Evolutionary conservation across 2,113 vertebrate genomes (phyloP).

Genomic region (Dipodomys spectabilis): DNA sequence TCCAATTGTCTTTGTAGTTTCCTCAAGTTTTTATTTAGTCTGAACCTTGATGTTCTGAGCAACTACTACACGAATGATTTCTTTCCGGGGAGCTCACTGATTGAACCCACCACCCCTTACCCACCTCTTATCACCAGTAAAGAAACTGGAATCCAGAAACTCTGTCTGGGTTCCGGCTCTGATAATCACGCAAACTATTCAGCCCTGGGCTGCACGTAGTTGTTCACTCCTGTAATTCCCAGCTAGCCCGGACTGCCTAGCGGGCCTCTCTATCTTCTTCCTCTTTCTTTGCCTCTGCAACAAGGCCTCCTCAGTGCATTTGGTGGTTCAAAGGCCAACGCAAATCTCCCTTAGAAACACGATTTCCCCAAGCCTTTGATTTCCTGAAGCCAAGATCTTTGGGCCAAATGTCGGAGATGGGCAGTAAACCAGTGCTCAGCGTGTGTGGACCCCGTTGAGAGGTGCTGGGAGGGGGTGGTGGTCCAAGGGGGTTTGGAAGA

Average conservation of each 20-base stretch:
- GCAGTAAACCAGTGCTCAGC: fast-evolving
- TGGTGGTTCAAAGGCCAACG: neutral
- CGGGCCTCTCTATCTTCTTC: neutral
- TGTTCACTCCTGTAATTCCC: neutral
- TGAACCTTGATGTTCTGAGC: too few relatives aligned
- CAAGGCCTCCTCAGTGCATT: neutral
- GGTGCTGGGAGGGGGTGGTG: neutral
- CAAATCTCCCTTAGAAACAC: neutral
- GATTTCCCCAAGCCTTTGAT: constrained; percentile 47
- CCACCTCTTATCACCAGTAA: fast-evolving
- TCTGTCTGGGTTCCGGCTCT: fast-evolving
- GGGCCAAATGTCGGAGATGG: neutral
- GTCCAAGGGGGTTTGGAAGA: too few relatives aligned
- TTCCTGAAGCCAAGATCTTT: constrained; percentile 7
- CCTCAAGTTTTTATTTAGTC: neutral
- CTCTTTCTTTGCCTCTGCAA: neutral
- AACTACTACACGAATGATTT: too few relatives aligned
- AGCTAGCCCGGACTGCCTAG: neutral
- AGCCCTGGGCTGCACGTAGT: neutral
- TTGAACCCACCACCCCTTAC: neutral
- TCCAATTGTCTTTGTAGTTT: neutral
- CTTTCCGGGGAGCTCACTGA: neutral
- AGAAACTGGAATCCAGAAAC: neutral
- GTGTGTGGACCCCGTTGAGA: fast-evolving
- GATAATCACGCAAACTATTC: neutral